Conservation (phyloP, 2,113 vertebrate species). For the Trachemys scripta region DNA sequence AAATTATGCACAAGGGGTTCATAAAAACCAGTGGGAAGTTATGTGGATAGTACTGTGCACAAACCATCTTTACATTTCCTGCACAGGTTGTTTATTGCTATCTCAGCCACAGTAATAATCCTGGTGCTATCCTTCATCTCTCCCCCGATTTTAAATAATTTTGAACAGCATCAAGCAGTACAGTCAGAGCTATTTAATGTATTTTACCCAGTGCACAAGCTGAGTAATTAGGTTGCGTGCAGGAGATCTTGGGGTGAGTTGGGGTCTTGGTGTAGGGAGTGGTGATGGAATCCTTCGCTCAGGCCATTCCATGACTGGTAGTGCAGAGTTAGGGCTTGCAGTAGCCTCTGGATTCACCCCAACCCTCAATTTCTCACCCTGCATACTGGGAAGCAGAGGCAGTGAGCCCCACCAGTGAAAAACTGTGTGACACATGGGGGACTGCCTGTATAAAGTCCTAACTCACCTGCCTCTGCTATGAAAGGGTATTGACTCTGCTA, state of each 20-base stretch:
- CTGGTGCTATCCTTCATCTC: not conserved
- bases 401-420: not conserved
- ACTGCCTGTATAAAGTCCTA: not conserved
- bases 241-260: rapidly evolving
- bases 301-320: rapidly evolving
- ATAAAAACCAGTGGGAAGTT: not conserved
- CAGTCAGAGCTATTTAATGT: not conserved
- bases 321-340: not conserved
- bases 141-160: not conserved
- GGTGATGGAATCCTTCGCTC: not conserved
- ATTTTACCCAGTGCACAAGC: not conserved
- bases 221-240: rapidly evolving
- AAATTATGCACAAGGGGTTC: not conserved
- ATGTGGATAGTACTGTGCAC: not conserved
- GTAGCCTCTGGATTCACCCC: not conserved
- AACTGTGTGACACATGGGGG: not conserved
- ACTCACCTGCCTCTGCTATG: not conserved
- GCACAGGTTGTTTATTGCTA: not conserved
- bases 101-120: not conserved
- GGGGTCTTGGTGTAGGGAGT: not conserved
- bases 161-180: not conserved
- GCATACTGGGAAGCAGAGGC: not conserved
- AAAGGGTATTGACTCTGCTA: not conserved
- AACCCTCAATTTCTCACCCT: not conserved
- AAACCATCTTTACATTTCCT: not conserved